Evolutionary conservation across 2,888 invertebrate genomes (phyloP), one percentile per base, ranked within the genome.

Genomic region (Polyommatus iphigenia): DNA sequence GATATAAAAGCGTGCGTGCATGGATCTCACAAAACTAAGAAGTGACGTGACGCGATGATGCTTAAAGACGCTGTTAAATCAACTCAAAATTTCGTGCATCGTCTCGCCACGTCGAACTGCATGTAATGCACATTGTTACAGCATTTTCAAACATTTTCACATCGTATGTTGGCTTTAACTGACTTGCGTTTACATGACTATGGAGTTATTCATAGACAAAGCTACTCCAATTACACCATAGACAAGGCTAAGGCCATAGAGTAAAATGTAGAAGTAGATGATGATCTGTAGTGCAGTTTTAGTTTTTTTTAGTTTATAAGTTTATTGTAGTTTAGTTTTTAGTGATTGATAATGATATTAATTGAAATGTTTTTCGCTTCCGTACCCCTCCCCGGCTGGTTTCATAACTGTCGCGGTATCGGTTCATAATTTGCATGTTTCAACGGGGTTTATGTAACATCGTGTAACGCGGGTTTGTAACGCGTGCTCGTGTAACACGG

Each of bases 371-470:
- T 73, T 77, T 85, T 85, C 84, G 83, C 81, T 80, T 82, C 84
- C 85, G 85, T 84, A 67, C 86, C 86, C 87, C 85, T 85, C 86
- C 85, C 85, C 87, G 87, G 85, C 86, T 87, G 91, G 91, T 92
- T 90, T 90, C 89, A 91, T 90, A 87, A 90, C 87, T 88, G 85
- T 88, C 86, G 85, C 87, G 90, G 89, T 67, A 67, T 29, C 67
- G 67, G 67, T 67, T 67, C 67, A 67, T 67, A 67, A 29, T 67
- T 24, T 67, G 67, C 67, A 29, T 89, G 87, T 90, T 90, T 88
- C 84, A 83, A 84, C 82, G 80, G 83, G 81, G 15, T 15, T 50
- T 50, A 41, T 41, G 41, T 41, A 10, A 62, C 24, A 2, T 20
- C n/a, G 8, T 24, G 62, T 80, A 81, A 81, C 83, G 78, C 80